Base-by-base conservation (phyloP, 2,113 vertebrate genomes). In the Gadus chalcogrammus region DNA sequence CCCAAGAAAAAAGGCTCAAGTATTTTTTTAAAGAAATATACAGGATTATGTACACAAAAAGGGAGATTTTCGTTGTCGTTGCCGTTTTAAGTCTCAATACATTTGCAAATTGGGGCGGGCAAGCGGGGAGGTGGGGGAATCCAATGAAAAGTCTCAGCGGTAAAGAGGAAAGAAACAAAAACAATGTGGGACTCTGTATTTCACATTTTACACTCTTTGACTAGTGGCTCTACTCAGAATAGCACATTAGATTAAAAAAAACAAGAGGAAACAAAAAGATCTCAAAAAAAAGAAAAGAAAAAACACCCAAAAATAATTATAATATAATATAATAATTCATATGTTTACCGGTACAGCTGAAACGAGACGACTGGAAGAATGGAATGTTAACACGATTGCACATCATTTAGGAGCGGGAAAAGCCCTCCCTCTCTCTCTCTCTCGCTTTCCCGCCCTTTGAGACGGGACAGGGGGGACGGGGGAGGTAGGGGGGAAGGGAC, bases 301-400 rank as follows among this genome's bases (percentile, higher is more conserved):
- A 76, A 67, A 77, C 69, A 61, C 35, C 82, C 67, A 81, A 80
- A 80, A 85, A 82, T 80, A 71, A 75, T 80, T 86, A 87, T 82
- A 90, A 88, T 82, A 83, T 85, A 85, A 88, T 85, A 89, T 84
- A 88, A 92, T 91, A 88, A 88, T 91, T 91, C 86, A 90, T 91
- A 91, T 91, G 89, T 91, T 88, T 85, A 92, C 86, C 87, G 85
- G 82, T 90, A 90, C 88, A 90, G 89, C 88, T 91, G 87, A 90
- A 89, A 90, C 84, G 81, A 85, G 87, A 90, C 83, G 86, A 90
- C 86, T 88, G 93, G 94, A 90, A 90, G 88, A 93, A 95, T 95
- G 97, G 96, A 98, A 98, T 98, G 97, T 97, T 92, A 93, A 93
- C 92, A 94, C 92, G 94, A 99, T 96, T 97, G 97, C 97, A 98